These are phyloP conservation scores for Crocodylus rhombifer DNA, from an alignment of 2,797 vertebrate genomes.

Conservation along the genomic window DNA sequence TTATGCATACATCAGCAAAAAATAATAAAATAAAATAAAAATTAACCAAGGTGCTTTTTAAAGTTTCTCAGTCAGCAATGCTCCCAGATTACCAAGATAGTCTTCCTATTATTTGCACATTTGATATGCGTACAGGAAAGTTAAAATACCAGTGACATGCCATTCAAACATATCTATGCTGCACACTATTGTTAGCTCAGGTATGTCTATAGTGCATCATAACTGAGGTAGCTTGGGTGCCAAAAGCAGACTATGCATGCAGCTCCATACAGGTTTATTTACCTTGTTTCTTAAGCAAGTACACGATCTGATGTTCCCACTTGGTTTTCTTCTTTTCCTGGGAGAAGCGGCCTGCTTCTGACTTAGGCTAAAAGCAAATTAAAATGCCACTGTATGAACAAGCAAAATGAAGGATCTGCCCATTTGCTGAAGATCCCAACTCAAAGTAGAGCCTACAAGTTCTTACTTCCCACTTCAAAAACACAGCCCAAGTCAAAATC, in stretches of 20 bases:
- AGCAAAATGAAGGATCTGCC: background rate
- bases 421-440: background rate
- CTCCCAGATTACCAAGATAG: too few species aligned
- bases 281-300: background rate
- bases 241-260: background rate
- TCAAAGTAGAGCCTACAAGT: fast-evolving
- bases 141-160: too few species aligned
- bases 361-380: background rate
- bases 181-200: background rate
- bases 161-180: too few species aligned
- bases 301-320: background rate
- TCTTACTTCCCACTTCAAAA: conserved; percentile 20
- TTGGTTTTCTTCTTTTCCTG: background rate
- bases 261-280: background rate
- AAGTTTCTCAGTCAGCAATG: too few species aligned
- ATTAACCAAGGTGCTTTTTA: too few species aligned
- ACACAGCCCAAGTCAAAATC: background rate
- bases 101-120: too few species aligned
- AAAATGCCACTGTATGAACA: background rate
- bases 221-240: too few species aligned
- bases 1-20: too few species aligned
- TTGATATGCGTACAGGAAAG: too few species aligned
- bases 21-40: too few species aligned
- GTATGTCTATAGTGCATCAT: background rate
- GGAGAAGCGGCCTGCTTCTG: background rate